Evolutionary conservation across 2,113 vertebrate genomes (phyloP).

Genomic region (Pluvialis apricaria): DNA sequence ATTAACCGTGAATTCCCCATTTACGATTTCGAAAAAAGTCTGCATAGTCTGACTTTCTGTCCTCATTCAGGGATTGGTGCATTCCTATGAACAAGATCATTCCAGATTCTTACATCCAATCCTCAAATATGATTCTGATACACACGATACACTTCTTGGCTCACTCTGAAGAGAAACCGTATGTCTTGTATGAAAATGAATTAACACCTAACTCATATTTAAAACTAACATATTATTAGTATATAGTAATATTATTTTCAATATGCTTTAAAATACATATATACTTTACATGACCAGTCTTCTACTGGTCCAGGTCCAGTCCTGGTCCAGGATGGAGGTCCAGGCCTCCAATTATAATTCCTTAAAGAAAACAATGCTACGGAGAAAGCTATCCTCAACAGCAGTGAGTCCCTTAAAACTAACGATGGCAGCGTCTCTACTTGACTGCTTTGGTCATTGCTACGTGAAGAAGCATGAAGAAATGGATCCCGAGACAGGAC

Average conservation of each 20-base stretch:
- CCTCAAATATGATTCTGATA: background rate
- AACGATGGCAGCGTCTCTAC: background rate
- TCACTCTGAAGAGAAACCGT: background rate
- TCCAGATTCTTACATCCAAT: background rate
- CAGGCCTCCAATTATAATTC: background rate
- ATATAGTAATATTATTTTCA: too few species aligned
- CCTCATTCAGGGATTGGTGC: background rate
- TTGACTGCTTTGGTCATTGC: background rate
- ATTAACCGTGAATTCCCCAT: background rate
- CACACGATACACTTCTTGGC: background rate
- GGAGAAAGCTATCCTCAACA: background rate
- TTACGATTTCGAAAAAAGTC: background rate
- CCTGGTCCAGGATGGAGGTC: too few species aligned
- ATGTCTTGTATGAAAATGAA: background rate
- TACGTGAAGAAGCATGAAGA: background rate
- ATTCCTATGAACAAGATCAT: background rate
- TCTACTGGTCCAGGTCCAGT: background rate
- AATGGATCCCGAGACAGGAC: background rate
- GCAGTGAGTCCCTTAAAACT: background rate
- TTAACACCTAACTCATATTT: background rate
- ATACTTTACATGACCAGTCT: background rate
- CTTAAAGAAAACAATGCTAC: background rate
- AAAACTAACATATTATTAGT: too few species aligned
- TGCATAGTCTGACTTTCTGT: background rate
- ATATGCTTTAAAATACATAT: too few species aligned